Evolutionary conservation across 2,113 vertebrate species (phyloP), one percentile per base, ranked within the genome.

Genomic region (Ascaphus truei): DNA sequence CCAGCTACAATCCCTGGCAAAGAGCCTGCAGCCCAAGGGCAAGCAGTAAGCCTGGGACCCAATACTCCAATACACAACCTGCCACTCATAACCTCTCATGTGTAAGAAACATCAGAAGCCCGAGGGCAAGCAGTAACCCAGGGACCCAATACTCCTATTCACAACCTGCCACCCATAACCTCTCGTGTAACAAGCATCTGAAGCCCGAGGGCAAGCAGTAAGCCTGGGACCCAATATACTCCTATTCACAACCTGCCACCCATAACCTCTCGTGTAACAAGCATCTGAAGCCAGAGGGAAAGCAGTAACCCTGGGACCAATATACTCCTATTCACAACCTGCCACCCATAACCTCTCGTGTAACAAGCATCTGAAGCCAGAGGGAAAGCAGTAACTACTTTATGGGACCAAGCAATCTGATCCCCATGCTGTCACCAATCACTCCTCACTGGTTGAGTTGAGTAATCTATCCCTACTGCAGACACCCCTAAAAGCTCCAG

Each of bases 1-100:
- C 34, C 83, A 91, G 65, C 3, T 92, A 7, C 80, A 90, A 48
- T 27, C 6, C 23, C 45, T 87, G 13, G 50, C 81, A 18, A 86
- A 89, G 1, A 87, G 85, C 69, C 71, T 89, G 76, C 84, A 88
- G 76, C 79, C 80, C 33, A 73, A 73, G 1, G n/a, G n/a, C n/a
- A 1, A 48, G 48, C 29, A 45, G 33, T 6, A 34, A 45, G n/a
- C 85, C 3, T 4, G 4, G 29, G 15, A 29, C 11, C n/a, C 7
- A 16, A 10, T 9, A 7, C 12, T 13, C 7, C 6, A 51, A n/a
- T 13, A 22, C 13, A 22, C 23, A 30, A 22, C 22, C 22, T 23
- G n/a, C 15, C 10, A 15, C 18, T 45, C 27, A 27, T n/a, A 43
- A 29, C 11, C 22, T 56, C n/a, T 18, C 18, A 45, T 7, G 18